A percentile compares a stretch with the other conserved stretches of the same genome.
Conservation (phyloP, 2,888 invertebrate species). For the Pyrrhosoma nymphula region DNA sequence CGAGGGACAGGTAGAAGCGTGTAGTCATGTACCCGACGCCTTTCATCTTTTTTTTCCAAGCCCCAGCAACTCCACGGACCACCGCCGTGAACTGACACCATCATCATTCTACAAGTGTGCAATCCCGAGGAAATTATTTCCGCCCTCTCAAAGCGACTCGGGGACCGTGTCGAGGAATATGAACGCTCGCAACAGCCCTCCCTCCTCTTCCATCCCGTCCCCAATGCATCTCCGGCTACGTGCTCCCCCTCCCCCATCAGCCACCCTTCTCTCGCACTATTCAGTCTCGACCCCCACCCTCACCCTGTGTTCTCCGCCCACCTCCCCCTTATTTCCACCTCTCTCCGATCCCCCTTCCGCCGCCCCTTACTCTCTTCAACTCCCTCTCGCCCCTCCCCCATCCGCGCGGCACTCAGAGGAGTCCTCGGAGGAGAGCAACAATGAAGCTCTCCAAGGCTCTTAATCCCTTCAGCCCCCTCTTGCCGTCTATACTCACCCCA, state of each 20-base stretch:
- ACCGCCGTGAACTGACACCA: background rate
- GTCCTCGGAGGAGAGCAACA: slow-evolving; percentile 21
- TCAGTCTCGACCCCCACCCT: background rate
- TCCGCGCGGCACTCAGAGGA: background rate
- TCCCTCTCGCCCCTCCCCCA: background rate
- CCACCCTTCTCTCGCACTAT: background rate
- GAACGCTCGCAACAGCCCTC: background rate
- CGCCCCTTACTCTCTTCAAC: background rate
- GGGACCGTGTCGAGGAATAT: background rate
- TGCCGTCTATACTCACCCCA: background rate
- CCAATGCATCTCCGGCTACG: background rate
- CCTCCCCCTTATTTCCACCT: no score
- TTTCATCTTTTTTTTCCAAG: no score
- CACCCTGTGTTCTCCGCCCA: background rate
- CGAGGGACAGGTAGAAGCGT: no score
- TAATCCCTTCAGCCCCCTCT: background rate
- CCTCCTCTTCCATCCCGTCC: background rate
- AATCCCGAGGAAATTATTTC: background rate
- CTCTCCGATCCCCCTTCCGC: background rate
- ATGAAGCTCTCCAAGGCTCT: background rate
- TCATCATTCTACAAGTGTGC: background rate
- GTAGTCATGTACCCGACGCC: no score
- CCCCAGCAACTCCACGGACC: no score
- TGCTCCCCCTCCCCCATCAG: background rate
- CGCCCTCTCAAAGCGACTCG: background rate